Base-by-base conservation (phyloP, 2,797 vertebrate genomes). In the Dryobates pubescens region DNA sequence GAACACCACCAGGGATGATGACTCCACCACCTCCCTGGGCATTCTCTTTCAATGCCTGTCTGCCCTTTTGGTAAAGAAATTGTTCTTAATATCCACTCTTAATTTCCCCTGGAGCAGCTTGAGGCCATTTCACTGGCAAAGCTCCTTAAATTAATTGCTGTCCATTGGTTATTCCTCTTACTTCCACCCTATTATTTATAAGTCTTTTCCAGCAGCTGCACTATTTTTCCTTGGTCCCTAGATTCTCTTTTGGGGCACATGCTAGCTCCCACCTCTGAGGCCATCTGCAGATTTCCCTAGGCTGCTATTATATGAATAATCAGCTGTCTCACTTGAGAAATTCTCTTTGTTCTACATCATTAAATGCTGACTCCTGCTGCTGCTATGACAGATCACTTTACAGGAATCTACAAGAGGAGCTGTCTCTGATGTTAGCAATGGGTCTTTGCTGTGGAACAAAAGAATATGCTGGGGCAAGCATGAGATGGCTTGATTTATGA, bases 331-430 rank as follows among this genome's bases (percentile, higher is more conserved):
- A 68, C 63, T 94, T 89, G 65, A 93, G 70, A 93, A 90, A 90
- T 90, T 93, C 77, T 86, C 67, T 96, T 91, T 94, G 82, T 93
- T 95, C 90, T 93, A 70, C 88, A 87, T 90, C 90, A 88, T 93
- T 95, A 96, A 93, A 83, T 81, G 84, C 77, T 87, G 88, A 93
- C 30, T 95, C 88, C 76, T 92, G 86, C 75, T 94, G 78, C 79
- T 85, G 29, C 84, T 81, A 8, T 93, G 92, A 95, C 79, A 93
- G 89, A 88, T 76, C 2, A 0, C 73, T 72, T 92, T 82, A 47
- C 53, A 86, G 71, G 36, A 56, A 70, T 68, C 70, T 90, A 41
- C 57, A 83, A 78, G 58, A 56, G 47, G 27, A 90, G 7, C 53
- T 69, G 49, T 64, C 70, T 93, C 67, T 91, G 68, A 71, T 83